Evolutionary conservation across 2,888 invertebrate genomes (phyloP).

Genomic region (Agriopis marginaria): DNA sequence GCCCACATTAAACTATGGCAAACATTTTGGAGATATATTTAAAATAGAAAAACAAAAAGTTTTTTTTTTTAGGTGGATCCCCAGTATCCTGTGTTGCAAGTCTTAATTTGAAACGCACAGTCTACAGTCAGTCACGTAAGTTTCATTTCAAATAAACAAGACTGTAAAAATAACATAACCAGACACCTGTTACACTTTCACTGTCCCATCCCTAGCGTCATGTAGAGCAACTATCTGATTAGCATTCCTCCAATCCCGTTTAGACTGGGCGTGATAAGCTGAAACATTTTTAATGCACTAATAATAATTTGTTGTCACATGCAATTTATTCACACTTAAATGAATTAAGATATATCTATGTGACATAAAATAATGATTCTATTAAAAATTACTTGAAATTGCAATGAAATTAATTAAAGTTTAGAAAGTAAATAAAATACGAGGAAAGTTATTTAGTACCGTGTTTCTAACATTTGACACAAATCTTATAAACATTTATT

Average conservation of each 20-base stretch:
- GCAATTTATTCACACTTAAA: slow-evolving; percentile 20
- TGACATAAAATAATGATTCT: neutral
- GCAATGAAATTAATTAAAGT: neutral
- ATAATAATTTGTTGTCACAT: slow-evolving; percentile 37
- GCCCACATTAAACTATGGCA: too few species aligned
- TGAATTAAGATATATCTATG: neutral
- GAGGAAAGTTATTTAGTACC: neutral
- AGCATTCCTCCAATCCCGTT: slow-evolving; percentile 48
- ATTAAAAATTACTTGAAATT: too few species aligned
- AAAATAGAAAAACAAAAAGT: too few species aligned
- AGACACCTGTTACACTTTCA: slow-evolving; percentile 34
- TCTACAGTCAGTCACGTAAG: too few species aligned
- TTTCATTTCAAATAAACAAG: neutral
- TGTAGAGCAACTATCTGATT: slow-evolving; percentile 50
- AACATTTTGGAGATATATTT: too few species aligned
- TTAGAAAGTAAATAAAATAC: neutral
- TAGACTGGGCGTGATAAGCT: slow-evolving; percentile 44
- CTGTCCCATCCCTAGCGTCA: slow-evolving; percentile 39
- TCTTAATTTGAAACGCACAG: too few species aligned
- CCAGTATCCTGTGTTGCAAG: too few species aligned
- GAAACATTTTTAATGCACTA: slow-evolving; percentile 45
- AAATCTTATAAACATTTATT: neutral
- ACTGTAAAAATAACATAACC: neutral
- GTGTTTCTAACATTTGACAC: neutral
- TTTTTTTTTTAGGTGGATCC: too few species aligned